Percentiles rank a stretch among this genome's conserved stretches.
These are phyloP conservation scores for Drosophila nigricruria DNA, from an alignment of 2,888 invertebrate species.

Conservation along the genomic window DNA sequence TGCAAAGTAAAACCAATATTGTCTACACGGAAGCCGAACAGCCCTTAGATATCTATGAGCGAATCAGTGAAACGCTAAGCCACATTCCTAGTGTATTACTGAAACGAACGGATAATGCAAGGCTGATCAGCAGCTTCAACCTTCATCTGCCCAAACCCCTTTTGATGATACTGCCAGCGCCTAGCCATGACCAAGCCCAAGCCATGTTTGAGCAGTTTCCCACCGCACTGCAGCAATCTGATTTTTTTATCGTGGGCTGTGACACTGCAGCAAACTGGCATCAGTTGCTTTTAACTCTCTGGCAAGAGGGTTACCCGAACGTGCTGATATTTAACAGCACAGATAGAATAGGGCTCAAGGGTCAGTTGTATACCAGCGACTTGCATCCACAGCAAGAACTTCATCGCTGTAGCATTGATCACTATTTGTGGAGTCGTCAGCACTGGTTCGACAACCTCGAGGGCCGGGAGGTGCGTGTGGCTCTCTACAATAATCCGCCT, in stretches of 20 bases:
- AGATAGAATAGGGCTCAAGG: not conserved
- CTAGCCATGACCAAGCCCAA: not conserved
- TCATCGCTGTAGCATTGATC: conserved; percentile 17
- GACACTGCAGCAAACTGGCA: conserved; percentile 32
- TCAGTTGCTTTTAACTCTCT: conserved; percentile 25
- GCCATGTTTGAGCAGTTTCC: conserved; percentile 33
- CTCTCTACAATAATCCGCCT: conserved; percentile 62
- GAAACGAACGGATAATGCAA: not conserved
- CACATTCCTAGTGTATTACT: conserved; percentile 48
- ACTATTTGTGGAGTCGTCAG: conserved; percentile 42
- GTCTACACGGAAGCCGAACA: conserved; percentile 27
- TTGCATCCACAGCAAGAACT: conserved; percentile 38
- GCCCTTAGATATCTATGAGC: conserved; percentile 3
- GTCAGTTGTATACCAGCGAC: conserved; percentile 25
- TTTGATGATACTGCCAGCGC: conserved; percentile 31
- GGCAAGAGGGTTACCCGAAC: conserved; percentile 52
- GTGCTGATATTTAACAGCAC: conserved; percentile 51
- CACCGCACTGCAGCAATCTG: conserved; percentile 36
- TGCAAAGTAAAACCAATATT: conserved; percentile 41
- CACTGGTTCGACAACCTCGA: conserved; percentile 57
- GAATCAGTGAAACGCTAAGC: conserved; percentile 14
- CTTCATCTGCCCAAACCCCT: conserved; percentile 29
- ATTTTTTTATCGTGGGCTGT: conserved; percentile 44
- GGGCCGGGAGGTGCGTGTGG: conserved; percentile 54
- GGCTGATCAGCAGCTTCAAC: not conserved